Evolutionary conservation across 2,113 vertebrate genomes (phyloP).

Genomic region (Apteryx mantelli): DNA sequence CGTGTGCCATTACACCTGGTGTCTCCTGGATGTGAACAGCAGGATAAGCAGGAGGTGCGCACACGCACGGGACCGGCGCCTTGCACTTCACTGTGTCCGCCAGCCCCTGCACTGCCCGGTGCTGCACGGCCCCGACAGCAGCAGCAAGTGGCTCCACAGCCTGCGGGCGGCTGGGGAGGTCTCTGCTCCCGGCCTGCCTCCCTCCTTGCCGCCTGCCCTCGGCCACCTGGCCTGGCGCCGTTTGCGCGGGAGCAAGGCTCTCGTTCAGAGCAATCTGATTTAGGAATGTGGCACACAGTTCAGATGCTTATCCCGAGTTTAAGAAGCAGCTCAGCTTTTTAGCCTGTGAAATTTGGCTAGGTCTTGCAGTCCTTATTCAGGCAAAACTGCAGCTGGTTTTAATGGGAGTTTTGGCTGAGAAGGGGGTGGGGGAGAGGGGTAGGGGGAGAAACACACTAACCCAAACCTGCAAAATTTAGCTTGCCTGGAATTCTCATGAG

Average conservation of each 20-base stretch:
- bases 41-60: fast-evolving
- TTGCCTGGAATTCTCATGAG: background rate
- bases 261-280: background rate
- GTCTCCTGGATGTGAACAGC: background rate
- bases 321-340: background rate
- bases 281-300: background rate
- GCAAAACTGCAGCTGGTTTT: background rate
- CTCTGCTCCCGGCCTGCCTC: too few relatives aligned
- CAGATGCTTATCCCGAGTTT: background rate
- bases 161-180: too few relatives aligned
- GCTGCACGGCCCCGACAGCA: too few relatives aligned
- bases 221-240: fast-evolving
- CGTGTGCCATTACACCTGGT: background rate
- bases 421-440: background rate
- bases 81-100: background rate
- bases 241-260: background rate
- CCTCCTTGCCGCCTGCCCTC: too few relatives aligned
- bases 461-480: background rate
- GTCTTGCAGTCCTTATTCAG: background rate
- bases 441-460: background rate
- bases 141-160: too few relatives aligned
- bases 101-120: background rate
- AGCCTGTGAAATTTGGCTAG: background rate
- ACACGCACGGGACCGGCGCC: too few relatives aligned
- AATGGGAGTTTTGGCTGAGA: background rate